Conservation (phyloP, 2,888 invertebrate genomes). For the Apodemia mormo region DNA sequence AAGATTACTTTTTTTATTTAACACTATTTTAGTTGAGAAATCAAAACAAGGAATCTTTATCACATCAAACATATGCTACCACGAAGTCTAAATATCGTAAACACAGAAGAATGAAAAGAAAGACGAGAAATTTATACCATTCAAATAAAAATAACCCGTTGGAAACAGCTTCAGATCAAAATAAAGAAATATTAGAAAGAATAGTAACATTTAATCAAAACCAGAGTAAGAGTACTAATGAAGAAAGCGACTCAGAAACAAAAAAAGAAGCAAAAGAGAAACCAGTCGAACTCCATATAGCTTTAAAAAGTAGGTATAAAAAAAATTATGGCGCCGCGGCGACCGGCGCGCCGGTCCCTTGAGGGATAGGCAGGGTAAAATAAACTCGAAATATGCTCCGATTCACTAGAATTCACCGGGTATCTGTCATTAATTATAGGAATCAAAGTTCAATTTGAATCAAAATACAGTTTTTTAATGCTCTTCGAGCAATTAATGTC, state of each 20-base stretch:
- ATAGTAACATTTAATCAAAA: neutral
- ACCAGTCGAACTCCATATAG: neutral
- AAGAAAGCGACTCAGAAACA: neutral
- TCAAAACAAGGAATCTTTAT: neutral
- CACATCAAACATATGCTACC: neutral
- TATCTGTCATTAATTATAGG: no score
- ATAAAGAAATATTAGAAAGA: neutral
- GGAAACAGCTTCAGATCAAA: neutral
- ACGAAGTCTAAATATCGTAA: slow-evolving; percentile 31
- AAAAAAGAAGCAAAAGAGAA: neutral
- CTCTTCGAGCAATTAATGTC: no score
- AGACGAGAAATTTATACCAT: slow-evolving; percentile 43
- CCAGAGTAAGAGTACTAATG: neutral
- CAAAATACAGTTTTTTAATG: no score
- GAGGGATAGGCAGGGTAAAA: no score
- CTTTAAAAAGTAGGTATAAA: neutral
- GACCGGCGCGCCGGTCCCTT: no score
- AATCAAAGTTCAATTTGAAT: no score
- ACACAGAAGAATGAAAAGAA: slow-evolving; percentile 44
- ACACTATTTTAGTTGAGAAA: neutral
- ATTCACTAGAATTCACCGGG: no score
- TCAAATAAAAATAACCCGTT: neutral
- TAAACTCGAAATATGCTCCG: no score
- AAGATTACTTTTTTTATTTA: no score
- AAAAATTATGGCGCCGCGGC: no score